Evolutionary conservation across 2,888 invertebrate species (phyloP).

Genomic region (Eristalinus aeneus): DNA sequence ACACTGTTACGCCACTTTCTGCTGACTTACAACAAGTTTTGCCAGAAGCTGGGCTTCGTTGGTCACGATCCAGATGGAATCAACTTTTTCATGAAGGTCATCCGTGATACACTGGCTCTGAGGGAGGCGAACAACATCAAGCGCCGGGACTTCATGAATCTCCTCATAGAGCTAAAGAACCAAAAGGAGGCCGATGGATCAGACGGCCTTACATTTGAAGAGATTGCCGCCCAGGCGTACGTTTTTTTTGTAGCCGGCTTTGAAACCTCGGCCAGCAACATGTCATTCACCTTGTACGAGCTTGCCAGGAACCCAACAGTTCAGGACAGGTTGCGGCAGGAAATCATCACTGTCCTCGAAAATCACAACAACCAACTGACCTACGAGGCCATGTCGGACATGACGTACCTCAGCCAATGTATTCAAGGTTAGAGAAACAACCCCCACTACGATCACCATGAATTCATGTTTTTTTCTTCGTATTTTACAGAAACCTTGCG

Average conservation of each 20-base stretch:
- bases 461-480: not conserved
- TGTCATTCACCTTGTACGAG: constrained; percentile 81
- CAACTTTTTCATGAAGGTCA: constrained; percentile 73
- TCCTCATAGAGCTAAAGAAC: constrained; percentile 74
- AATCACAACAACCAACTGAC: constrained; percentile 79
- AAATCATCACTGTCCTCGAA: constrained; percentile 78
- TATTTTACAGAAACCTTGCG: constrained; percentile 80
- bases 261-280: constrained; percentile 82
- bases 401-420: constrained; percentile 81
- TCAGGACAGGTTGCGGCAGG: constrained; percentile 80
- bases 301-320: constrained; percentile 80
- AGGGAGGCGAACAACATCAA: constrained; percentile 73
- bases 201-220: constrained; percentile 78
- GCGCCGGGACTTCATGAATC: constrained; percentile 75
- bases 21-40: constrained; percentile 48
- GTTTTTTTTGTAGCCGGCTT: constrained; percentile 82
- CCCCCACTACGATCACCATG: not conserved
- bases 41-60: constrained; percentile 42
- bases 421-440: constrained; percentile 78
- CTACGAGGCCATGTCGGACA: constrained; percentile 81
- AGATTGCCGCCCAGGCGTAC: constrained; percentile 82
- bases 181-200: constrained; percentile 48
- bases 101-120: constrained; percentile 73
- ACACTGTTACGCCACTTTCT: constrained; percentile 72
- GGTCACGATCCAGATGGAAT: not conserved